Percentiles rank a stretch among this genome's conserved stretches.
Conservation (phyloP, 2,113 vertebrate genomes). For the Rhinolophus sinicus region DNA sequence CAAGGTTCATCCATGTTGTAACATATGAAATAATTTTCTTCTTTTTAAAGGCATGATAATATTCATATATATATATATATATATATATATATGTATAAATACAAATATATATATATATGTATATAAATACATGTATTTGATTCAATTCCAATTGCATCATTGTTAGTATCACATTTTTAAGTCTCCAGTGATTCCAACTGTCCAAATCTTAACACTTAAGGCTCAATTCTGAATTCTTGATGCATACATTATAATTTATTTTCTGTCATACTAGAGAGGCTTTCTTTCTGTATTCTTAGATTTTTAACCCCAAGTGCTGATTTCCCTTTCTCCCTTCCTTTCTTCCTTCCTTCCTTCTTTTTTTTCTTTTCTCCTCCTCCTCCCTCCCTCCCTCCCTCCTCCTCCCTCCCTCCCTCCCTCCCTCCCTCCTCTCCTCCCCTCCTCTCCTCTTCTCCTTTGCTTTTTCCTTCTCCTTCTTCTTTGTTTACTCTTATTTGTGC, state of each 20-base stretch:
- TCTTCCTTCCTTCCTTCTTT: too few relatives aligned
- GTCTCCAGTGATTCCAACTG: neutral
- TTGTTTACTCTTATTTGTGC: too few relatives aligned
- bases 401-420: too few relatives aligned
- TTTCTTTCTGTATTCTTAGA: neutral
- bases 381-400: accelerated
- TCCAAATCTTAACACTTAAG: neutral
- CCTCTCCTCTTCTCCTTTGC: too few relatives aligned
- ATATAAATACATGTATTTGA: neutral
- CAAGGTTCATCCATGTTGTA: neutral
- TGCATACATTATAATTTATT: neutral
- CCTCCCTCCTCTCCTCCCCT: too few relatives aligned
- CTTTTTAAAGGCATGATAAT: neutral
- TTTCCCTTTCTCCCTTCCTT: neutral
- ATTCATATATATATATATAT: neutral
- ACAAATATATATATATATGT: neutral
- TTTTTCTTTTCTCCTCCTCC: too few relatives aligned
- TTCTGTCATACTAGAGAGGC: neutral
- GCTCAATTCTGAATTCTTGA: neutral
- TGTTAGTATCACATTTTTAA: neutral
- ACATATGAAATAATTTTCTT: neutral
- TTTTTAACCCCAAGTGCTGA: neutral
- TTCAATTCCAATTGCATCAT: neutral
- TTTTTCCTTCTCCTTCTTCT: too few relatives aligned
- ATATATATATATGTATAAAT: neutral